Conservation (phyloP, 2,888 invertebrate genomes). For the Epistrophella euchroma region DNA sequence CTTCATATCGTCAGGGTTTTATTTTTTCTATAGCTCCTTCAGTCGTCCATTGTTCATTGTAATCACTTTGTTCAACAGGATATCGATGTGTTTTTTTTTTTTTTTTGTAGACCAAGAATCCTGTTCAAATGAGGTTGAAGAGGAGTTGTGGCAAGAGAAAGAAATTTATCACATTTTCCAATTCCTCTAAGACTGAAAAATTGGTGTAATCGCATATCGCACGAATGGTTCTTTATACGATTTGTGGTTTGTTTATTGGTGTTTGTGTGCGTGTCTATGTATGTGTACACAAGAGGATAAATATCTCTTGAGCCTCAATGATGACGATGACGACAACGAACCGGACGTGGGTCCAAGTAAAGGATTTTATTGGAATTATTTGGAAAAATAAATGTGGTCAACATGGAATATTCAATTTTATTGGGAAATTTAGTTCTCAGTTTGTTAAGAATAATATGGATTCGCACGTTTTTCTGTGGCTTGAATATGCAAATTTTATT, state of each 20-base stretch:
- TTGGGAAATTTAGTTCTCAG: constrained; percentile 18
- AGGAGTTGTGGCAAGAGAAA: constrained; percentile 11
- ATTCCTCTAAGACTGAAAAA: constrained; percentile 69
- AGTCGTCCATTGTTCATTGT: constrained; percentile 62
- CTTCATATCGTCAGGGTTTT: constrained; percentile 18
- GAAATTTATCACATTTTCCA: constrained; percentile 71
- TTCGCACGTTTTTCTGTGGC: constrained; percentile 12
- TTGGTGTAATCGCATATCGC: constrained; percentile 69
- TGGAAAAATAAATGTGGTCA: constrained; percentile 40
- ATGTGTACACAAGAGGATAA: background rate
- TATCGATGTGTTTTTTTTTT: constrained; percentile 58
- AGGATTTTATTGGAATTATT: constrained; percentile 32
- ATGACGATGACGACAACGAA: constrained; percentile 22
- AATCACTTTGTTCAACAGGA: constrained; percentile 75
- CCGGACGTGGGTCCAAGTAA: constrained; percentile 24
- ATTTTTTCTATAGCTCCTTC: constrained; percentile 1
- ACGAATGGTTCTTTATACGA: constrained; percentile 44
- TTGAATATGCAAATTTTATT: constrained; percentile 50
- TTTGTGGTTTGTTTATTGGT: constrained; percentile 23
- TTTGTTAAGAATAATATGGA: constrained; percentile 10
- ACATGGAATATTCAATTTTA: constrained; percentile 21
- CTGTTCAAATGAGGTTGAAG: background rate
- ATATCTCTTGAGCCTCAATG: background rate
- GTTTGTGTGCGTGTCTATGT: background rate
- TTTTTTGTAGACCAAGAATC: constrained; percentile 7